Conservation (phyloP, 2,113 vertebrate species). For the Eubucco bourcierii region DNA sequence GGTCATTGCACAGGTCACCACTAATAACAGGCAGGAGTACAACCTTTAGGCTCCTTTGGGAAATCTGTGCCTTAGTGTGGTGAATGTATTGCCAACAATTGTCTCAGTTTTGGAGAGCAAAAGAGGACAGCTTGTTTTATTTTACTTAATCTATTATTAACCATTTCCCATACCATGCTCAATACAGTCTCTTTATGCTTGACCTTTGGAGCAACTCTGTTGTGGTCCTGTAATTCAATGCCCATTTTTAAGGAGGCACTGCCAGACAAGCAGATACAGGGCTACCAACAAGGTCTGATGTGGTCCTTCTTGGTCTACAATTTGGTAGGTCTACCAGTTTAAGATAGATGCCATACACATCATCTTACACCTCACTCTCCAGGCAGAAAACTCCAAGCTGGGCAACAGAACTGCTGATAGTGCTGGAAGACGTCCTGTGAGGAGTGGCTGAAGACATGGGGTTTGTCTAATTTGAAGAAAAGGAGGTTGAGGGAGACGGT, state of each 20-base stretch:
- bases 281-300: background rate
- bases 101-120: background rate
- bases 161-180: background rate
- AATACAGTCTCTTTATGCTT: background rate
- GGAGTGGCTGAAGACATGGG: background rate
- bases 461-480: background rate
- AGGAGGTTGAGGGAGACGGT: background rate
- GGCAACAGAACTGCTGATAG: background rate
- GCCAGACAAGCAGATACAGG: background rate
- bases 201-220: background rate
- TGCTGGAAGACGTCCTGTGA: background rate
- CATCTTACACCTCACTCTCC: background rate
- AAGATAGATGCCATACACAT: rapidly evolving
- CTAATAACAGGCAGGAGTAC: background rate
- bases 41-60: background rate
- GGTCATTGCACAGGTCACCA: background rate
- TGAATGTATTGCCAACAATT: background rate
- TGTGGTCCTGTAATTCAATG: background rate
- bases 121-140: background rate
- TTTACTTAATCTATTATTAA: background rate
- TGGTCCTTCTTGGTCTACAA: background rate
- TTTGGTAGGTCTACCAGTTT: background rate
- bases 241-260: background rate
- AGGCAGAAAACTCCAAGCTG: background rate
- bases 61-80: background rate